phyloP scores from a whole-genome alignment of 2,797 vertebrate species.

The Parambassis ranga region DNA sequence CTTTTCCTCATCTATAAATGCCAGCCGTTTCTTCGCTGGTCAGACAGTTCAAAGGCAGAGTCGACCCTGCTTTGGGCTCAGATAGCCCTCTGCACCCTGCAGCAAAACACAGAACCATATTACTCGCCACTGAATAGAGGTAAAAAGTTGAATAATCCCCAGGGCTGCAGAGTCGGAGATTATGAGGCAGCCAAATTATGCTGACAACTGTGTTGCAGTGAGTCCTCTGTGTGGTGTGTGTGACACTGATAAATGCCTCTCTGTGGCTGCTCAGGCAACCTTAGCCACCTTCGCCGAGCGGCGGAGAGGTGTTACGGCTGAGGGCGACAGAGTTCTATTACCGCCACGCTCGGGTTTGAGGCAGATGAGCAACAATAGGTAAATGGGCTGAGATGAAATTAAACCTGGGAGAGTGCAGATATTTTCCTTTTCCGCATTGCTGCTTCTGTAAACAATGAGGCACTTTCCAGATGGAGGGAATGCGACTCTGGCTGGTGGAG shows the following conservation, averaged over 20 bases:
- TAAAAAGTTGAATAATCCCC: slow-evolving; percentile 69
- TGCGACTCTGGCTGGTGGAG: slow-evolving; percentile 32
- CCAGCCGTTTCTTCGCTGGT: slow-evolving; percentile 38
- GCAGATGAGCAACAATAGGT: slow-evolving; percentile 56
- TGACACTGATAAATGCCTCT: slow-evolving; percentile 75
- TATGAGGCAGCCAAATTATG: slow-evolving; percentile 71
- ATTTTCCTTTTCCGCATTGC: slow-evolving; percentile 57
- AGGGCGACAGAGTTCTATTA: slow-evolving; percentile 54
- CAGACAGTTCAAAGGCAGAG: slow-evolving; percentile 47
- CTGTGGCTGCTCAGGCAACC: slow-evolving; percentile 50
- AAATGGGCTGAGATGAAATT: slow-evolving; percentile 57
- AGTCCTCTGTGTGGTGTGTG: slow-evolving; percentile 48
- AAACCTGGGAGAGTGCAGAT: slow-evolving; percentile 52
- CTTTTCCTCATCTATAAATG: slow-evolving; percentile 23
- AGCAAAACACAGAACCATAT: slow-evolving; percentile 58
- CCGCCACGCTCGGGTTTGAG: slow-evolving; percentile 32
- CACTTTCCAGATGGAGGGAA: slow-evolving; percentile 42
- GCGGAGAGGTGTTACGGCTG: slow-evolving; percentile 46
- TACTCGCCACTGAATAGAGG: slow-evolving; percentile 60
- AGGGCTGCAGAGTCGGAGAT: slow-evolving; percentile 64
- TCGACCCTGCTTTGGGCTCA: slow-evolving; percentile 22
- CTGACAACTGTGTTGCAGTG: slow-evolving; percentile 71
- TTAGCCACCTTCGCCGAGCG: slow-evolving; percentile 40
- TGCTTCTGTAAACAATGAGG: slow-evolving; percentile 63
- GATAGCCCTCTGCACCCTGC: slow-evolving; percentile 43